These are phyloP conservation scores for Bombus polaris DNA, from an alignment of 1,140 invertebrate genomes.

Conservation along the genomic window DNA sequence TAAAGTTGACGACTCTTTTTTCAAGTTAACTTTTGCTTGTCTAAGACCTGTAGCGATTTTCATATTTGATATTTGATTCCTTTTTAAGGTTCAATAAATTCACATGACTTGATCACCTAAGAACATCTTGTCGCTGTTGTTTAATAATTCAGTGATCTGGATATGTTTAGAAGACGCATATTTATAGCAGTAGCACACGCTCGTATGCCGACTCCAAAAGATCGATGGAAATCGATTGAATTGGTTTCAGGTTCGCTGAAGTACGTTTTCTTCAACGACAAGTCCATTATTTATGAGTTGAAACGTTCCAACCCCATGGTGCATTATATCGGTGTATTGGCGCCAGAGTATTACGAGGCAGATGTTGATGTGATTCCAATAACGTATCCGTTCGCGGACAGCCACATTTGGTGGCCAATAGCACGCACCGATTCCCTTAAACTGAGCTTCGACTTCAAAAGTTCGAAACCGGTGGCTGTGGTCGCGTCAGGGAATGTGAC, in stretches of 20 bases:
- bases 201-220: neutral
- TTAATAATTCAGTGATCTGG: too few species aligned
- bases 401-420: conserved; percentile 93
- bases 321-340: conserved; percentile 90
- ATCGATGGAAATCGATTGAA: neutral
- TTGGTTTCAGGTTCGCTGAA: conserved; percentile 90
- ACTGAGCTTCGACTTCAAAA: conserved; percentile 94
- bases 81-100: too few species aligned
- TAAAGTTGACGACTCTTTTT: too few species aligned
- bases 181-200: too few species aligned
- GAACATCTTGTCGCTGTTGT: too few species aligned
- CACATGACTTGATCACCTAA: too few species aligned
- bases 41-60: too few species aligned
- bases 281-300: conserved; percentile 94
- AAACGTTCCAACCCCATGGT: conserved; percentile 92
- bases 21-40: too few species aligned
- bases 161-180: too few species aligned
- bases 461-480: conserved; percentile 91
- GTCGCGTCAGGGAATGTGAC: conserved; percentile 92
- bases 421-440: conserved; percentile 88
- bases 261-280: conserved; percentile 96
- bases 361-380: conserved; percentile 94
- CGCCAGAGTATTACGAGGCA: conserved; percentile 91
- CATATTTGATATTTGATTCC: too few species aligned
- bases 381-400: conserved; percentile 94